A percentile compares a stretch with the other conserved stretches of the same genome.
phyloP scores from a whole-genome alignment of 2,113 vertebrate genomes.

The Tachysurus fulvidraco region DNA sequence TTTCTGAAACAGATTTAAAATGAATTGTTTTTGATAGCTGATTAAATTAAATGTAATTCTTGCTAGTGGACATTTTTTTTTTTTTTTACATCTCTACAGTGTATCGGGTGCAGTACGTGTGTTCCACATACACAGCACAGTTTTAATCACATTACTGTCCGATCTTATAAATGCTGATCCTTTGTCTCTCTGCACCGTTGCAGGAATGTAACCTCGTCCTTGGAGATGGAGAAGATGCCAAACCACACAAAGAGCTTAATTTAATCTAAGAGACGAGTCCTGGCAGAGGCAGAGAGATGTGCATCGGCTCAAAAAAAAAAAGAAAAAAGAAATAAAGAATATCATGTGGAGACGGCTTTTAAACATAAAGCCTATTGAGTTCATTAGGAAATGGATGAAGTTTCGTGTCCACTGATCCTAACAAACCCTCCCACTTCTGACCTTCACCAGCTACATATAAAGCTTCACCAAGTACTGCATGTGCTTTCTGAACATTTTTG shows the following conservation, averaged over 20 bases:
- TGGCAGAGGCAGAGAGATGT: conserved; percentile 21
- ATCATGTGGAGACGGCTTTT: conserved; percentile 12
- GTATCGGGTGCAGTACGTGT: neutral
- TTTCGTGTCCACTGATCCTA: conserved; percentile 20
- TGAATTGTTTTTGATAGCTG: neutral
- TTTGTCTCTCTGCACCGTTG: neutral
- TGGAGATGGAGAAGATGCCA: conserved; percentile 30
- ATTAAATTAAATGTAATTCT: neutral
- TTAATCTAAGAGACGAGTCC: conserved; percentile 36
- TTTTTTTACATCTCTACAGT: neutral
- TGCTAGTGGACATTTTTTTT: neutral
- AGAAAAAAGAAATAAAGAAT: neutral
- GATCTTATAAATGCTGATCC: neutral
- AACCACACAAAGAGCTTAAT: conserved; percentile 36
- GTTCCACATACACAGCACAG: neutral
- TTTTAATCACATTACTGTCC: conserved; percentile 17
- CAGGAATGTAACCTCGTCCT: conserved; percentile 31
- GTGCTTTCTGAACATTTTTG: neutral
- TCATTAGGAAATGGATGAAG: conserved; percentile 30
- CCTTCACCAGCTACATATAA: conserved; percentile 31
- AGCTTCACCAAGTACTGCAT: neutral
- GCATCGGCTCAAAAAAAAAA: conserved; percentile 12
- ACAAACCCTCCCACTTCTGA: neutral
- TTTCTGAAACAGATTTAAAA: neutral
- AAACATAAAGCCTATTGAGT: conserved; percentile 31